Evolutionary conservation across 2,888 invertebrate species (phyloP).

Genomic region (Calliopum simillimum): DNA sequence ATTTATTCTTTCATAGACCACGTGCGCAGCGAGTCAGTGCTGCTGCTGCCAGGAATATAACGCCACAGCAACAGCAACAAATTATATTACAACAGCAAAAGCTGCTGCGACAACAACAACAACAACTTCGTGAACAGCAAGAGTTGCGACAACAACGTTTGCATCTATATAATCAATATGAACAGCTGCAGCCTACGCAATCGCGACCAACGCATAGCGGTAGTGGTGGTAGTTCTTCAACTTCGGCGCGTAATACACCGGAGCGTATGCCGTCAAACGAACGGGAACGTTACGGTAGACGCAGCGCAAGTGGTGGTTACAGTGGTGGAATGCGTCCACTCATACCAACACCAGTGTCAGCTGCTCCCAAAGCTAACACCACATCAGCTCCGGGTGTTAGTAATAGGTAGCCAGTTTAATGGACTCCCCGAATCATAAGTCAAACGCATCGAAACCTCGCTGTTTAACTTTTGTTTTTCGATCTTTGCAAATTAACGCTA

Average conservation of each 20-base stretch:
- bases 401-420: slow-evolving; percentile 35
- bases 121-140: slow-evolving; percentile 47
- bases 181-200: slow-evolving; percentile 55
- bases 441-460: slow-evolving; percentile 23
- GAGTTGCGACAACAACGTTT: slow-evolving; percentile 46
- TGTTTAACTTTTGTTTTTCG: neutral
- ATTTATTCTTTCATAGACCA: slow-evolving; percentile 75
- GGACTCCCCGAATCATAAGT: neutral
- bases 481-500: neutral
- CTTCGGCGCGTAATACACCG: slow-evolving; percentile 8
- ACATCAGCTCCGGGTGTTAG: slow-evolving; percentile 6
- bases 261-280: neutral
- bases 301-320: slow-evolving; percentile 31
- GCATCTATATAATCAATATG: slow-evolving; percentile 25
- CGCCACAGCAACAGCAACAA: slow-evolving; percentile 40
- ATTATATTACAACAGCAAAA: slow-evolving; percentile 48
- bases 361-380: slow-evolving; percentile 38
- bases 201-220: slow-evolving; percentile 49
- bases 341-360: slow-evolving; percentile 55
- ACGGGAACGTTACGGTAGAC: slow-evolving; percentile 37
- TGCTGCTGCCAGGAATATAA: slow-evolving; percentile 47
- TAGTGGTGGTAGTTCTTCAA: neutral
- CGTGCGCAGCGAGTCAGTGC: slow-evolving; percentile 10
- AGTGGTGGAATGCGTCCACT: slow-evolving; percentile 46
- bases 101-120: slow-evolving; percentile 48